Evolutionary conservation across 2,888 invertebrate genomes (phyloP).

Genomic region (Agrochola litura): DNA sequence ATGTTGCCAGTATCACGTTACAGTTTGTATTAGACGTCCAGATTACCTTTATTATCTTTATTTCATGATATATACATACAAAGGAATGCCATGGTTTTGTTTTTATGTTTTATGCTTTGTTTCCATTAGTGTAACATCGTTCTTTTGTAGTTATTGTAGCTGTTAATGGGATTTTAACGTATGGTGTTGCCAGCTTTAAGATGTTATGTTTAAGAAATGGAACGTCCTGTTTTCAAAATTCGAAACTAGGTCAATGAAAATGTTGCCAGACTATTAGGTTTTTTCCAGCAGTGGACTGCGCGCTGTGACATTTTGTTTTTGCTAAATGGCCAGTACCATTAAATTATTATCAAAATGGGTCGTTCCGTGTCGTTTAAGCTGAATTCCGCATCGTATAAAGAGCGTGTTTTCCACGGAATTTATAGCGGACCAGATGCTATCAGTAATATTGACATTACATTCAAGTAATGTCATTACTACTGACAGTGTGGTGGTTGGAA

Average conservation of each 20-base stretch:
- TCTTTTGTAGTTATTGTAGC: conserved; percentile 11
- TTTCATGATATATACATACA: conserved; percentile 23
- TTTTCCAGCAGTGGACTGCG: neutral
- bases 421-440: no score
- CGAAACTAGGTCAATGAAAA: neutral
- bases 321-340: neutral
- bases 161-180: neutral
- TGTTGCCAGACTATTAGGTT: neutral
- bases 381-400: neutral
- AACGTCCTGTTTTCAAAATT: conserved; percentile 1
- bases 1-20: conserved; percentile 54
- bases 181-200: conserved; percentile 4
- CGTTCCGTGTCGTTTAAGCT: neutral
- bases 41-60: conserved; percentile 49
- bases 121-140: conserved; percentile 34
- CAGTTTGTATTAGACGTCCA: conserved; percentile 46
- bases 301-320: neutral
- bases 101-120: conserved; percentile 21
- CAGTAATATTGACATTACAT: no score
- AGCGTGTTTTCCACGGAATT: neutral
- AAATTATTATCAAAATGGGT: neutral
- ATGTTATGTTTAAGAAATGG: neutral
- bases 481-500: no score
- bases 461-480: no score
- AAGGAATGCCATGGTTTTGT: conserved; percentile 7